Evolutionary conservation across 2,113 vertebrate genomes (phyloP).

Genomic region (Chitala chitala): DNA sequence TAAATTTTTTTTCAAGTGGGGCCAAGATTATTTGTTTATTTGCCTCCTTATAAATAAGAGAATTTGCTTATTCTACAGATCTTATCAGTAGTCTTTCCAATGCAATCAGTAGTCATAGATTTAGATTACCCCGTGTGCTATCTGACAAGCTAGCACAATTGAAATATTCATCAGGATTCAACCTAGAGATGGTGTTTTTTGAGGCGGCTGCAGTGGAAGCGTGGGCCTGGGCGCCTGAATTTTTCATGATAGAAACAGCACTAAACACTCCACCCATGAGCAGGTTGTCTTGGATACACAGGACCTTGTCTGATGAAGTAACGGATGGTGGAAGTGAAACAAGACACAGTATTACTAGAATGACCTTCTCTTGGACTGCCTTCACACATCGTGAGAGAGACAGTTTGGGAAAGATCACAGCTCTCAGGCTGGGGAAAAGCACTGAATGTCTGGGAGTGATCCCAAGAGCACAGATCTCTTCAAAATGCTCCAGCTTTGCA

Average conservation of each 20-base stretch:
- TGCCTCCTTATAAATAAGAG: neutral
- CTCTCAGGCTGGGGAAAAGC: no score
- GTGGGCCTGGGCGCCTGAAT: constrained; percentile 54
- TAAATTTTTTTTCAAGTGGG: constrained; percentile 30
- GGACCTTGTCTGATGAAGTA: constrained; percentile 40
- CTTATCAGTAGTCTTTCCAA: neutral
- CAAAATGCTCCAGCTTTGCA: no score
- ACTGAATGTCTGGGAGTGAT: no score
- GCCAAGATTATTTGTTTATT: neutral
- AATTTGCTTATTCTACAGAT: neutral
- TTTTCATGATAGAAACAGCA: constrained; percentile 60
- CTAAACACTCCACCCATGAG: constrained; percentile 54
- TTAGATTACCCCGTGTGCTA: neutral
- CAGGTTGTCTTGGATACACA: constrained; percentile 18
- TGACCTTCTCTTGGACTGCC: no score
- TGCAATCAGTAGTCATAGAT: constrained; percentile 1
- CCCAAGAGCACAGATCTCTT: no score
- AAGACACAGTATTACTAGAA: constrained; percentile 34
- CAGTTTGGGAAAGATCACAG: neutral
- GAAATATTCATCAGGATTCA: constrained; percentile 57
- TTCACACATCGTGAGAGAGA: constrained; percentile 17
- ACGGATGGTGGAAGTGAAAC: constrained; percentile 51
- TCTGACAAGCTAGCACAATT: constrained; percentile 42
- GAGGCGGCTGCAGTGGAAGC: constrained; percentile 36
- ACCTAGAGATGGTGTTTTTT: constrained; percentile 33